Evolutionary conservation across 1,140 invertebrate species (phyloP).

Genomic region (Acromyrmex charruanus): DNA sequence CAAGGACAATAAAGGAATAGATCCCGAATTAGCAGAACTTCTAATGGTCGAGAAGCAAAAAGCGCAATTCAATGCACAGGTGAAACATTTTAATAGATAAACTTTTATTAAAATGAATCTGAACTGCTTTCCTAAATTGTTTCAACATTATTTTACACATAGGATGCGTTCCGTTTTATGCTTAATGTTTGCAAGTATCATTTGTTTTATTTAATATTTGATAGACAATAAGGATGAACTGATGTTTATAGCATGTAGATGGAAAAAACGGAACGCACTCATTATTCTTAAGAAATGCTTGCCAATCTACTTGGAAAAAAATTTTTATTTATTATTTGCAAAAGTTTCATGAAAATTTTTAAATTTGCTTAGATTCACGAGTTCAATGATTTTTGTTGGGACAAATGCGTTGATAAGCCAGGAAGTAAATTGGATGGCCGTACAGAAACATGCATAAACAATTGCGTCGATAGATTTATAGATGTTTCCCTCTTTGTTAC

Average conservation of each 20-base stretch:
- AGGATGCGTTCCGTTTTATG: no score
- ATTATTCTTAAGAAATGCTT: background rate
- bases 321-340: background rate
- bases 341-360: conserved; percentile 7
- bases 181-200: no score
- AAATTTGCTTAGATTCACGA: conserved; percentile 92
- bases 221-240: no score
- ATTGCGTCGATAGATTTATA: conserved; percentile 98
- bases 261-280: no score
- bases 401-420: conserved; percentile 97
- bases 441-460: conserved; percentile 96
- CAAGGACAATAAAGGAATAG: conserved; percentile 81
- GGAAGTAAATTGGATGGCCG: conserved; percentile 94
- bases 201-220: no score
- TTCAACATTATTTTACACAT: background rate
- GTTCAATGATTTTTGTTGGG: conserved; percentile 98
- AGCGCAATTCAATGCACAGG: conserved; percentile 94
- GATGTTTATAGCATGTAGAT: no score
- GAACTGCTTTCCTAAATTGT: background rate
- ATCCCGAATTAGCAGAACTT: conserved; percentile 93
- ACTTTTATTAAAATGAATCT: background rate
- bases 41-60: conserved; percentile 95
- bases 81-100: conserved; percentile 79
- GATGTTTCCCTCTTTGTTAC: conserved; percentile 95
- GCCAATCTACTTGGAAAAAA: background rate